phyloP scores from a whole-genome alignment of 1,140 invertebrate species.

The Orius insidiosus region DNA sequence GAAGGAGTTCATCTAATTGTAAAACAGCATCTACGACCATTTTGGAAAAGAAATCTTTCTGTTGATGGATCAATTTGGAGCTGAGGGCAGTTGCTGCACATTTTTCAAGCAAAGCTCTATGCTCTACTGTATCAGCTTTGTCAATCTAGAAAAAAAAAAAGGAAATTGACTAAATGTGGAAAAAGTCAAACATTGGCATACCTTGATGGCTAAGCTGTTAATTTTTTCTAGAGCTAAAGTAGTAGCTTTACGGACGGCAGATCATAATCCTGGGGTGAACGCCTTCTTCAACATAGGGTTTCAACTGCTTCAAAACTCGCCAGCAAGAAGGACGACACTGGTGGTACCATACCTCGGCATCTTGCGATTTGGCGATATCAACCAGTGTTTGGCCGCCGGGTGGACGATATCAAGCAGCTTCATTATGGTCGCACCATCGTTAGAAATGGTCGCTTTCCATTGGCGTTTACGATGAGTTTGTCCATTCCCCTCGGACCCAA shows the following conservation, averaged over 20 bases:
- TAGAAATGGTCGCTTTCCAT: conserved; percentile 89
- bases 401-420: conserved; percentile 94
- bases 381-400: conserved; percentile 93
- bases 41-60: conserved; percentile 89
- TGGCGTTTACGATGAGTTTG: conserved; percentile 86
- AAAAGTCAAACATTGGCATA: no score
- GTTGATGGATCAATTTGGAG: conserved; percentile 89
- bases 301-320: conserved; percentile 92
- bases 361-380: conserved; percentile 98
- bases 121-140: conserved; percentile 36
- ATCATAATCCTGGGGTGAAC: conserved; percentile 91
- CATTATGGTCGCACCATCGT: conserved; percentile 98
- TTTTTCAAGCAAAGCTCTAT: conserved; percentile 66
- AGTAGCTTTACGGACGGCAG: conserved; percentile 65
- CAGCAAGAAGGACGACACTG: conserved; percentile 85
- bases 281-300: conserved; percentile 90
- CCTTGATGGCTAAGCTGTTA: conserved; percentile 64
- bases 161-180: no score
- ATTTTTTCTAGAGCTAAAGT: conserved; percentile 70
- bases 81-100: conserved; percentile 93
- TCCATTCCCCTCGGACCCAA: conserved; percentile 98
- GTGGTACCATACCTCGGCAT: conserved; percentile 99
- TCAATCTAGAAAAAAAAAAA: conserved; percentile 33
- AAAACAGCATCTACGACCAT: conserved; percentile 97
- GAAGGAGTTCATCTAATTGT: conserved; percentile 78